These are phyloP conservation scores for Drosophila atripex DNA, from an alignment of 2,888 invertebrate genomes.

Conservation along the genomic window DNA sequence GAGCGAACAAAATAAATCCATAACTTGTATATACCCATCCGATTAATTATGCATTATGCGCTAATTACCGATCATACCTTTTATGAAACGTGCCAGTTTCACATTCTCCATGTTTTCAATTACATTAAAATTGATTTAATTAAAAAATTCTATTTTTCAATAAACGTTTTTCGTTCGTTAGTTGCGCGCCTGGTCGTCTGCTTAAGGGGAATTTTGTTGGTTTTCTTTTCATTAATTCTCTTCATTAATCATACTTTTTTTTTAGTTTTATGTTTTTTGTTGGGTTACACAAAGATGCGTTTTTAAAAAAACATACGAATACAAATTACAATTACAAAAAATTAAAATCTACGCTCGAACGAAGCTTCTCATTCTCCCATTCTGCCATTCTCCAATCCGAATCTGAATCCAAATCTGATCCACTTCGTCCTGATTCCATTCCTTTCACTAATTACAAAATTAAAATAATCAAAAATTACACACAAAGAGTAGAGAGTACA, in stretches of 20 bases:
- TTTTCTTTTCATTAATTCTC: not conserved
- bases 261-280: slow-evolving; percentile 26
- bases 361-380: not conserved
- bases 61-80: slow-evolving; percentile 2
- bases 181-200: slow-evolving; percentile 11
- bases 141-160: slow-evolving; percentile 55
- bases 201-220: not conserved
- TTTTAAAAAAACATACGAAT: slow-evolving; percentile 52
- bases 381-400: not conserved
- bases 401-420: not conserved
- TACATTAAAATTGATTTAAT: slow-evolving; percentile 60
- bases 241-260: slow-evolving; percentile 16
- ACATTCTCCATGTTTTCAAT: slow-evolving; percentile 30
- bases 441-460: slow-evolving; percentile 72
- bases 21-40: slow-evolving; percentile 9
- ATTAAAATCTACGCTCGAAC: slow-evolving; percentile 59
- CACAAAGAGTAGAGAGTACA: slow-evolving; percentile 56
- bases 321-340: slow-evolving; percentile 53
- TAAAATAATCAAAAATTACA: slow-evolving; percentile 65
- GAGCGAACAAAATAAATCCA: slow-evolving; percentile 22
- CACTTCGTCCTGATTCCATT: slow-evolving; percentile 13
- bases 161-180: slow-evolving; percentile 44
- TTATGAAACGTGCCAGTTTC: slow-evolving; percentile 15
- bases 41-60: slow-evolving; percentile 8
- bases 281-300: slow-evolving; percentile 42